Base-by-base conservation (phyloP, 2,888 invertebrate species). In the Phania funesta region DNA sequence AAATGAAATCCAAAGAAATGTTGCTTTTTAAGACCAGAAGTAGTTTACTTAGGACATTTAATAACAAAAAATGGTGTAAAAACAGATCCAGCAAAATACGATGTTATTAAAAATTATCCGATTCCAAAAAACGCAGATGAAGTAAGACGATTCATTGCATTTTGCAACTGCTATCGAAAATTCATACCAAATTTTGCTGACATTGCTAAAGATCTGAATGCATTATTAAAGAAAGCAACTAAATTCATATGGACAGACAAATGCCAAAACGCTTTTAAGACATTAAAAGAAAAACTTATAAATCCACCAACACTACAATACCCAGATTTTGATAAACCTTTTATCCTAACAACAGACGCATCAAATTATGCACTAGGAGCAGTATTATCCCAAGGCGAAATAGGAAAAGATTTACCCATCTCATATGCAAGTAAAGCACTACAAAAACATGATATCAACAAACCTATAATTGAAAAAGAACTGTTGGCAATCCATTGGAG, bases 401-500 rank as follows among this genome's bases (percentile, higher is more conserved):
- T n/a, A n/a, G n/a, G n/a, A n/a, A n/a, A n/a, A n/a, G n/a, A n/a
- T n/a, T n/a, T n/a, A n/a, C n/a, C n/a, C n/a, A n/a, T n/a, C n/a
- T n/a, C n/a, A n/a, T n/a, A n/a, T n/a, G n/a, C n/a, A n/a, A n/a
- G n/a, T n/a, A n/a, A n/a, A n/a, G n/a, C n/a, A n/a, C n/a, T n/a
- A n/a, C n/a, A n/a, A n/a, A 64, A 46, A 18, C 48, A 58, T 7
- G 44, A 64, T 7, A 18, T 20, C 0, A 64, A 64, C 3, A 64
- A 26, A 32, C 29, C 64, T 7, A 11, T 64, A 13, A 46, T 64
- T 11, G 64, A 64, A 32, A 64, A 64, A 20, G 44, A 64, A 48
- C 26, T 62, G 7, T 16, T 62, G 4, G 50, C 44, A 16, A 67
- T 52, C 7, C 67, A 52, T 16, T 52, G 52, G 35, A 4, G 52